Base-by-base conservation (phyloP, 2,888 invertebrate genomes). In the Carcina quercana region DNA sequence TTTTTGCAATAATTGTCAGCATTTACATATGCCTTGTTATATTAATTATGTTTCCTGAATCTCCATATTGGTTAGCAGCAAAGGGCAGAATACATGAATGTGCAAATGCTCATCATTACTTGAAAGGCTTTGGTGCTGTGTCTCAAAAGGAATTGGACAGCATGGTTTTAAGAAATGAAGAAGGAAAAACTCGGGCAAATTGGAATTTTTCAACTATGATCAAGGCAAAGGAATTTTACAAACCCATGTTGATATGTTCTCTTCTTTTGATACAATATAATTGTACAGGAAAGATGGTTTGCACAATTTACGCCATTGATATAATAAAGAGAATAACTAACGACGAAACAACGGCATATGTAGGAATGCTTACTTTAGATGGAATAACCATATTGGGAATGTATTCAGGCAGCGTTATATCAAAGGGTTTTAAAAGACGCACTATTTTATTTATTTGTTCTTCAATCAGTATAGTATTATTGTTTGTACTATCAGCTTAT, bases 401-500 rank as follows among this genome's bases (percentile, higher is more conserved):
- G 29, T 44, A 44, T 24, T 10, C 36, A 1, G 47, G 42, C 0
- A 32, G 40, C 25, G 26, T 27, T 5, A 30, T 47, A 12, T 37
- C 40, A 1, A 43, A 33, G 21, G 22, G 32, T 13, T 11, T 40
- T 0, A 43, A 28, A 11, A 25, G 47, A 6, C 34, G 40, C 17
- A 20, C 38, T 1, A 21, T 47, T 2, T 33, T 46, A 3, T 19
- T 50, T 2, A 3, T 11, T 5, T 15, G 41, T 1, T 35, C 45
- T 1, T 6, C 29, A 1, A 12, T 25, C 1, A 30, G 32, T 11
- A 42, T 46, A 3, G 0, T 47, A 0, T 52, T 57, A 29, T 38
- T 63, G 19, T 56, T 44, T 15, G 11, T 32, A 0, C 22, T 64
- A n/a, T 25, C 19, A n/a, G n/a, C n/a, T 3, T 31, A 31, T 19